phyloP scores from a whole-genome alignment of 2,113 vertebrate species.

The Miniopterus natalensis region DNA sequence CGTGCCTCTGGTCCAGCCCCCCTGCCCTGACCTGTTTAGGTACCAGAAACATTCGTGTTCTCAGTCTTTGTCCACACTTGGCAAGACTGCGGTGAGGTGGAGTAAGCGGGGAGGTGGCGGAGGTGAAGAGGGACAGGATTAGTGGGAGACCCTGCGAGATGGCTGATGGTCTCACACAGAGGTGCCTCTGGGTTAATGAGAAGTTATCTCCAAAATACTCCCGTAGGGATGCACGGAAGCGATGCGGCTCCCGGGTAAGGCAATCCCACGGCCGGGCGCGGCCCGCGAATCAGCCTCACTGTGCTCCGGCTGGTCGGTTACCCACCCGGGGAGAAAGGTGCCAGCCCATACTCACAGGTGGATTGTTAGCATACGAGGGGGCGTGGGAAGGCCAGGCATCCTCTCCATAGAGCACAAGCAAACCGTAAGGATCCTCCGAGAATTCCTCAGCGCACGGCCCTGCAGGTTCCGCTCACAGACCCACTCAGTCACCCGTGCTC shows the following conservation, averaged over 20 bases:
- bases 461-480: not conserved
- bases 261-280: not conserved
- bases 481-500: not conserved
- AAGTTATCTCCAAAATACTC: not conserved
- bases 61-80: not conserved
- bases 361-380: not conserved
- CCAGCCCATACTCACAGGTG: not conserved
- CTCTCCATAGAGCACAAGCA: not conserved
- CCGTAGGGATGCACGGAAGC: rapidly evolving
- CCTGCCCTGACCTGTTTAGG: not conserved
- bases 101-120: not conserved
- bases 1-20: not conserved
- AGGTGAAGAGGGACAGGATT: not conserved
- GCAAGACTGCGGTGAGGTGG: not conserved
- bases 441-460: not conserved
- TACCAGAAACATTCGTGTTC: not conserved
- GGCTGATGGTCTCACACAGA: not conserved
- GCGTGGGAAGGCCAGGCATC: not conserved
- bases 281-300: not conserved
- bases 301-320: not conserved
- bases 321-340: not conserved
- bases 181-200: not conserved
- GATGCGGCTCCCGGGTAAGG: not conserved
- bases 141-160: not conserved
- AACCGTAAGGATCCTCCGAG: not conserved